phyloP scores from a whole-genome alignment of 2,888 invertebrate species.

The Lasioglossum vierecki region DNA sequence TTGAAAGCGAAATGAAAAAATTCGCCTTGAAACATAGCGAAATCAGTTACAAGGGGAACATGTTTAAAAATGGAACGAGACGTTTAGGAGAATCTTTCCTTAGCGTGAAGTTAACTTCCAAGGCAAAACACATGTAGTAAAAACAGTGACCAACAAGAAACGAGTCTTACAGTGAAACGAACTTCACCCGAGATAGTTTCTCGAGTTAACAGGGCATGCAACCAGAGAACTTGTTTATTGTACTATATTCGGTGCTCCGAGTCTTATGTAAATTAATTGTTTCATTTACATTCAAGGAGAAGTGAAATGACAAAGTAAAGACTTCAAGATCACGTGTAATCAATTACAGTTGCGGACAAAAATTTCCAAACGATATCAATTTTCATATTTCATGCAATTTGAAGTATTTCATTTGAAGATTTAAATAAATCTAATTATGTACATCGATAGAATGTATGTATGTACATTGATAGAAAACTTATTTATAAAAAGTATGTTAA shows the following conservation, averaged over 20 bases:
- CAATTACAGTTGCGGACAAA: too few species aligned
- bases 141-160: slow-evolving; percentile 6
- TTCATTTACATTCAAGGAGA: slow-evolving; percentile 31
- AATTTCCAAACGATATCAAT: too few species aligned
- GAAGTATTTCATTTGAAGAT: too few species aligned
- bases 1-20: neutral
- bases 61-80: neutral
- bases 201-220: slow-evolving; percentile 31
- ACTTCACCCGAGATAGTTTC: slow-evolving; percentile 37
- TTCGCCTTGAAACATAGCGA: neutral
- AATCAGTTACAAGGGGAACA: neutral
- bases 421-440: too few species aligned
- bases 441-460: too few species aligned
- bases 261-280: slow-evolving; percentile 28
- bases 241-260: slow-evolving; percentile 10
- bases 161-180: slow-evolving; percentile 19
- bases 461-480: too few species aligned
- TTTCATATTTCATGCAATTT: too few species aligned
- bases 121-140: slow-evolving; percentile 10
- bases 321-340: slow-evolving; percentile 18
- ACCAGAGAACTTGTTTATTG: slow-evolving; percentile 38
- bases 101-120: slow-evolving; percentile 23
- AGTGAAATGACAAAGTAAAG: slow-evolving; percentile 11
- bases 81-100: slow-evolving; percentile 2
- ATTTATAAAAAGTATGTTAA: too few species aligned